Evolutionary conservation across 2,797 vertebrate genomes (phyloP), one percentile per base, ranked within the genome.

Genomic region (Melanotaenia trifasciata): DNA sequence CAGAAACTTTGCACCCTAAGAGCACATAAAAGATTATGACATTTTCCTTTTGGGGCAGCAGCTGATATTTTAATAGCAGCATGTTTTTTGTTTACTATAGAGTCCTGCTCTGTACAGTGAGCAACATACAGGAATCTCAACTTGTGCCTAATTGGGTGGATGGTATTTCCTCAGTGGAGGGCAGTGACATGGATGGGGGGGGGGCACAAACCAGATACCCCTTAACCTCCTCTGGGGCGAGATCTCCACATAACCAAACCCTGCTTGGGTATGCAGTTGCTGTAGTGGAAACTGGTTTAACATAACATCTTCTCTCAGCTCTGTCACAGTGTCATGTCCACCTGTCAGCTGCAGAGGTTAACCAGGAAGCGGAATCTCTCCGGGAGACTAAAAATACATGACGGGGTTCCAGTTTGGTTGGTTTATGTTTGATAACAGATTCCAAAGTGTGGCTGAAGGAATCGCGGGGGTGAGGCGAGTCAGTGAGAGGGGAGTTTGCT

Each of bases 91-190:
- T 84, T 83, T 51, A 78, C 51, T 12, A 65, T 4, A 32, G 4
- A 70, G 63, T 45, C 53, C 69, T 38, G 47, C 67, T 82, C 51
- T 38, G 59, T 68, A 14, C 3, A 43, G 76, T 67, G 74, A 59
- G 76, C 64, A 64, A 63, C 69, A 70, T 74, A 26, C 82, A 74
- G 83, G 78, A 81, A 83, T 84, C 80, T 66, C 70, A 61, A 72
- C 73, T 82, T 69, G 45, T 76, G 86, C 86, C 79, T 91, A 90
- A 90, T 85, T 87, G 84, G 83, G 62, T 38, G 78, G 79, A 76
- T 90, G 87, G 89, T 79, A 90, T 92, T 92, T 92, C 90, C 90
- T 90, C 80, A 80, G 79, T 43, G 35, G 20, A 84, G 74, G 65
- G 20, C 33, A 35, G 30, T 12, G 33, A 3, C 4, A 12, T 22